phyloP scores from a whole-genome alignment of 2,113 vertebrate genomes.

The Leptosomus discolor region DNA sequence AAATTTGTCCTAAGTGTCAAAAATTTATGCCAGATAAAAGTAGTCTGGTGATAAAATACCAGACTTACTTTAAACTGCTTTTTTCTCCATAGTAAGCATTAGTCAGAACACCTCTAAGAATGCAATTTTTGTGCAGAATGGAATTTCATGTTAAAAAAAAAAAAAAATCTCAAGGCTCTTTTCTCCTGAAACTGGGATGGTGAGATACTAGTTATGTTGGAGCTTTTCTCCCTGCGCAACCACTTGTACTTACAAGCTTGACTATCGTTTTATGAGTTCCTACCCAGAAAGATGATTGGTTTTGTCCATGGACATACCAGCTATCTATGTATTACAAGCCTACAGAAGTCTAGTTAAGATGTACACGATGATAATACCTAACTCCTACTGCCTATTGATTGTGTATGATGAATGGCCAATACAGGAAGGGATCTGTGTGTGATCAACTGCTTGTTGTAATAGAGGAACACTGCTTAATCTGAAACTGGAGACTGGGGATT shows the following conservation, averaged over 20 bases:
- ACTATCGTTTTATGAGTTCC: not conserved
- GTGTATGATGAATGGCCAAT: too few relatives aligned
- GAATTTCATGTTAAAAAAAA: not conserved
- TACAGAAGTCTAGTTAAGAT: not conserved
- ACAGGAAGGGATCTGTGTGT: too few relatives aligned
- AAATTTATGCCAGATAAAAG: not conserved
- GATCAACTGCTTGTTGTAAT: not conserved
- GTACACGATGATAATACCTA: accelerated
- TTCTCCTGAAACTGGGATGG: not conserved
- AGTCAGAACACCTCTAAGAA: not conserved
- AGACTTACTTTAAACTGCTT: not conserved
- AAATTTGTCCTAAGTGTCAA: not conserved
- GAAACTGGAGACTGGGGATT: not conserved
- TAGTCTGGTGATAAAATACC: not conserved
- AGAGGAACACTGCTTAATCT: not conserved
- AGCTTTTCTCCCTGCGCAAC: not conserved
- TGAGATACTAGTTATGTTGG: not conserved
- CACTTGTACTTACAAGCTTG: not conserved
- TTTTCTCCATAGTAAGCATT: not conserved
- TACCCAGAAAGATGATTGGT: not conserved
- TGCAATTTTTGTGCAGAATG: not conserved
- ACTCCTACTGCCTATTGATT: accelerated
- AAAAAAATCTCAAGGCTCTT: not conserved
- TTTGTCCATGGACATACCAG: not conserved
- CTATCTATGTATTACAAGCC: not conserved